Evolutionary conservation across 2,888 invertebrate genomes (phyloP).

Genomic region (Drosophila borealis): DNA sequence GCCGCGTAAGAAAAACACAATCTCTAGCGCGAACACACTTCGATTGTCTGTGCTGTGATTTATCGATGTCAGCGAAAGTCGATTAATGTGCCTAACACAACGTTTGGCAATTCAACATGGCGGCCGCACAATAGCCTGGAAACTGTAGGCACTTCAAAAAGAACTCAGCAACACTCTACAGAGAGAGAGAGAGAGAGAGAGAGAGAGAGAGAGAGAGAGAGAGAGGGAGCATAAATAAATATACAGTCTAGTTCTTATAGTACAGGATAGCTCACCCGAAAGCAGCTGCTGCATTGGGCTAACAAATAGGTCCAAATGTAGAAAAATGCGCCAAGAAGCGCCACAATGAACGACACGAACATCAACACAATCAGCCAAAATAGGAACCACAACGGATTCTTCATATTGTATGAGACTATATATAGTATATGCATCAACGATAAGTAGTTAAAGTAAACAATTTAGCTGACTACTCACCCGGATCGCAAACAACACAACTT

Average conservation of each 20-base stretch:
- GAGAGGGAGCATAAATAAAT: neutral
- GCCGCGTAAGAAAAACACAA: neutral
- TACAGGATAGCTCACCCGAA: conserved; percentile 24
- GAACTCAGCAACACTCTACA: conserved; percentile 37
- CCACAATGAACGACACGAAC: conserved; percentile 33
- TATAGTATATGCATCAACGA: conserved; percentile 1
- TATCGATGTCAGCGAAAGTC: neutral
- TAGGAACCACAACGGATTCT: conserved; percentile 45
- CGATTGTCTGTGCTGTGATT: neutral
- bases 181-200: too few species aligned
- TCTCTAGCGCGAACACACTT: neutral
- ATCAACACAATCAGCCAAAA: conserved; percentile 46
- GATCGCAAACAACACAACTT: conserved; percentile 22
- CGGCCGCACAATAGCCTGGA: conserved; percentile 47
- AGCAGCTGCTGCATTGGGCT: conserved; percentile 44
- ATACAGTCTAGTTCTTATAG: neutral
- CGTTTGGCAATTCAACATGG: conserved; percentile 49
- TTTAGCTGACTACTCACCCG: neutral
- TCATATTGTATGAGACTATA: conserved; percentile 15
- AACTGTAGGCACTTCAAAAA: conserved; percentile 45
- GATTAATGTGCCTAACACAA: conserved; percentile 17
- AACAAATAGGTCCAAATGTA: conserved; percentile 41
- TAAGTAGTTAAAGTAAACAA: neutral
- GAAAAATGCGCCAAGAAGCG: conserved; percentile 31
- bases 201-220: neutral